These are phyloP conservation scores for Colostygia pectinataria DNA, from an alignment of 2,888 invertebrate species.

Conservation along the genomic window DNA sequence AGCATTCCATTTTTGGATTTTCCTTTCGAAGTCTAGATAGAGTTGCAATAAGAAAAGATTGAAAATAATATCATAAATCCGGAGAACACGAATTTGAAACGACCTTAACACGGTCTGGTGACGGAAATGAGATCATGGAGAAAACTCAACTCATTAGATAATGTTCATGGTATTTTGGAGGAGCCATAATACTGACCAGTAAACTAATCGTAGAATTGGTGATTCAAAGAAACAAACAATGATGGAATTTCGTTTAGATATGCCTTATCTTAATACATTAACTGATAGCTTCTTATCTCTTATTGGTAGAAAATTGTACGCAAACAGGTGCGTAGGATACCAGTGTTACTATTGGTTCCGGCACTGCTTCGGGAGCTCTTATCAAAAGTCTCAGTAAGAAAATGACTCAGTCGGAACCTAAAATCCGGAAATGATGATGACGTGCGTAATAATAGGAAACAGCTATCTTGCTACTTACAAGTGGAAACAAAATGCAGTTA, in stretches of 20 bases:
- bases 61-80: no score
- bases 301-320: slow-evolving; percentile 2
- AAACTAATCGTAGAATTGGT: background rate
- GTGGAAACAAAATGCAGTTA: background rate
- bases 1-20: no score
- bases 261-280: slow-evolving; percentile 17
- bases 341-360: slow-evolving; percentile 13
- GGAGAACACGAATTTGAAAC: no score
- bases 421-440: slow-evolving; percentile 25
- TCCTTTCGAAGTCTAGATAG: no score
- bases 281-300: slow-evolving; percentile 12
- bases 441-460: slow-evolving; percentile 16
- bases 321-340: background rate
- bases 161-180: no score
- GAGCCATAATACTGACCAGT: no score
- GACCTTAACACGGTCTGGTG: no score
- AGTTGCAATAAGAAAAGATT: no score
- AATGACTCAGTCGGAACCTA: slow-evolving; percentile 25
- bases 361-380: slow-evolving; percentile 6
- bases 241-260: background rate
- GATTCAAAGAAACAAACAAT: background rate
- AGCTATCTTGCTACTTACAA: slow-evolving; percentile 2
- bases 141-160: no score
- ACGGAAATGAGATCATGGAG: no score
- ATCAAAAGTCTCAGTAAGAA: slow-evolving; percentile 7